Evolutionary conservation across 1,140 invertebrate genomes (phyloP).

Genomic region (Lordiphosa stackelbergi): DNA sequence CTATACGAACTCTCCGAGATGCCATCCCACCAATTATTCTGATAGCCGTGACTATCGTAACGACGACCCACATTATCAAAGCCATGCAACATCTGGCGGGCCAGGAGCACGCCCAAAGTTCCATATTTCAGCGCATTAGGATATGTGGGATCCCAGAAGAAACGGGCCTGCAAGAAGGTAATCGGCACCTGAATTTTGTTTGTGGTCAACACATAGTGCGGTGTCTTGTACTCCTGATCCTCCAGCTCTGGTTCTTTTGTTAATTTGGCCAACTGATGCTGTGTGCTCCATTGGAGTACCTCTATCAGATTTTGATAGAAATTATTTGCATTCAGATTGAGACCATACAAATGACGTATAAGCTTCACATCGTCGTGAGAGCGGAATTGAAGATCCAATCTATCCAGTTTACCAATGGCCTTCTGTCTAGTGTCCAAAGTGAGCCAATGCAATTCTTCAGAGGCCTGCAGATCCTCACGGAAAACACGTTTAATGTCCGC

Average conservation of each 20-base stretch:
- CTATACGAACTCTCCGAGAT: constrained; percentile 92
- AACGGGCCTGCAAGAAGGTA: constrained; percentile 93
- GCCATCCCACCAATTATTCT: constrained; percentile 98
- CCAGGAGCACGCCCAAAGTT: constrained; percentile 96
- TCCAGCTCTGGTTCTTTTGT: constrained; percentile 92
- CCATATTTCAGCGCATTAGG: constrained; percentile 95
- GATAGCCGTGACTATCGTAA: constrained; percentile 94
- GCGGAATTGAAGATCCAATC: constrained; percentile 91
- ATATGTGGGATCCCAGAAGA: constrained; percentile 91
- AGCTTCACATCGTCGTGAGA: constrained; percentile 89
- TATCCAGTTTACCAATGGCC: constrained; percentile 88
- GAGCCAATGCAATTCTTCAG: constrained; percentile 84
- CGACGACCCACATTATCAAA: constrained; percentile 96
- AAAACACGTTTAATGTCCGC: constrained; percentile 82
- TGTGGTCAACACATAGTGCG: constrained; percentile 92
- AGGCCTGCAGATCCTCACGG: constrained; percentile 82
- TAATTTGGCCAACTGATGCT: constrained; percentile 88
- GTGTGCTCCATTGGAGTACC: constrained; percentile 86
- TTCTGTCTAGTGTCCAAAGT: constrained; percentile 87
- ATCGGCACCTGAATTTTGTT: constrained; percentile 98
- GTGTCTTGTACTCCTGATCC: constrained; percentile 56
- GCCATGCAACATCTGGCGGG: constrained; percentile 95
- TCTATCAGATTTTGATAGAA: constrained; percentile 95
- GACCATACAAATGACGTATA: constrained; percentile 85
- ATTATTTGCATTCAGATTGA: constrained; percentile 85